phyloP scores from a whole-genome alignment of 2,888 invertebrate species.

The Cistogaster globosa region DNA sequence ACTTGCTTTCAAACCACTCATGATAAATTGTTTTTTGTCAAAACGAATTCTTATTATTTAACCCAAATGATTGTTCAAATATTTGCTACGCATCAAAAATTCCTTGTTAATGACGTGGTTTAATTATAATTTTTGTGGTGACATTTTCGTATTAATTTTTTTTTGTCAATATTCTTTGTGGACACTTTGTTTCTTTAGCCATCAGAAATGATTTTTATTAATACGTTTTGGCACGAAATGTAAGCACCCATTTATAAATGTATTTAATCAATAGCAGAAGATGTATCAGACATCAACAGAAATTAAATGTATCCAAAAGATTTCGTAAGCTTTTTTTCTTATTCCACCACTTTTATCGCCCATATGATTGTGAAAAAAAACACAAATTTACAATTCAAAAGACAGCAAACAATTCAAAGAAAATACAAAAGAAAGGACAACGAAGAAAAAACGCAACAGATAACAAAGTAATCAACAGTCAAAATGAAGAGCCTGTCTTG shows the following conservation, averaged over 20 bases:
- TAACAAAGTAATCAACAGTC: conserved; percentile 78
- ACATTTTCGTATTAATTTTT: conserved; percentile 27
- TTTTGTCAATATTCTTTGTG: conserved; percentile 7
- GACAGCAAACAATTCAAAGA: conserved; percentile 65
- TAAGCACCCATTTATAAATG: conserved; percentile 63
- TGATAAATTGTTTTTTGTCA: no score
- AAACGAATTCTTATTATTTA: neutral
- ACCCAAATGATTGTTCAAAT: conserved; percentile 3
- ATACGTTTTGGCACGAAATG: conserved; percentile 58
- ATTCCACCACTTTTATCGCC: neutral
- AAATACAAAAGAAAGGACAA: conserved; percentile 16
- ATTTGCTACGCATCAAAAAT: conserved; percentile 43
- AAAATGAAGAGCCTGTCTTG: conserved; percentile 72
- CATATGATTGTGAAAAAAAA: neutral
- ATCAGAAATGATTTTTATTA: conserved; percentile 61
- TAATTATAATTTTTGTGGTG: conserved; percentile 24
- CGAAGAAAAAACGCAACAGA: conserved; percentile 67
- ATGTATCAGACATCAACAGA: conserved; percentile 36
- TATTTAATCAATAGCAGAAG: conserved; percentile 62
- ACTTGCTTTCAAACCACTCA: no score
- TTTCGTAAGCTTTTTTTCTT: conserved; percentile 32
- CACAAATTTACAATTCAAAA: conserved; percentile 56
- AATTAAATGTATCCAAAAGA: conserved; percentile 34
- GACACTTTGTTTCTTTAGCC: conserved; percentile 17
- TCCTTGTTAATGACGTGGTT: conserved; percentile 51